Evolutionary conservation across 2,888 invertebrate species (phyloP).

Genomic region (Dromius quadrimaculatus): DNA sequence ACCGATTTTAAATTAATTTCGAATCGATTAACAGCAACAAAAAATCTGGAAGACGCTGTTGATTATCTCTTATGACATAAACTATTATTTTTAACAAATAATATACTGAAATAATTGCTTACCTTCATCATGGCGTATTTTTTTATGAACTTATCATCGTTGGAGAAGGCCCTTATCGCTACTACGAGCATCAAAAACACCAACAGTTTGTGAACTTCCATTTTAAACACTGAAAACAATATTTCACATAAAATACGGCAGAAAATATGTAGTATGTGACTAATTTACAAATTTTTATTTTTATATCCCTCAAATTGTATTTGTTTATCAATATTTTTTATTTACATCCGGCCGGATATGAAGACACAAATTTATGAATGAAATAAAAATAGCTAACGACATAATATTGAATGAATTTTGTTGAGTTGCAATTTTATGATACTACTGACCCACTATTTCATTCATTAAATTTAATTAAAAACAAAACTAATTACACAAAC

Average conservation of each 20-base stretch:
- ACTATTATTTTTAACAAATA: no score
- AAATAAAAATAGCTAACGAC: constrained; percentile 7
- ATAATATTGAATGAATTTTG: background rate
- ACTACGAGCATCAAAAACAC: constrained; percentile 54
- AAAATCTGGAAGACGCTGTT: no score
- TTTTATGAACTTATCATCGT: constrained; percentile 77
- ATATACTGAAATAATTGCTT: no score
- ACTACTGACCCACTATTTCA: constrained; percentile 32
- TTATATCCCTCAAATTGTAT: constrained; percentile 19
- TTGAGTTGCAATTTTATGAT: constrained; percentile 8
- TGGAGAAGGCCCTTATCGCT: constrained; percentile 67
- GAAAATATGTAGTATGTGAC: background rate
- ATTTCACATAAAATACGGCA: background rate
- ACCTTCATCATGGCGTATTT: constrained; percentile 82
- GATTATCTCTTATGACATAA: no score
- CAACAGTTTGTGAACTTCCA: constrained; percentile 16
- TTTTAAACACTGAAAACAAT: background rate
- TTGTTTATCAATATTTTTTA: constrained; percentile 21
- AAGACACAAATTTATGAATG: constrained; percentile 44
- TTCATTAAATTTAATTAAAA: constrained; percentile 7
- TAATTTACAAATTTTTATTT: no score
- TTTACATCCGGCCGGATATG: constrained; percentile 46
- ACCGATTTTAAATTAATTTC: no score
- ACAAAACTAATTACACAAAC: background rate
- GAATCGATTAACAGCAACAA: no score